These are phyloP conservation scores for Cheilosia vulpina DNA, from an alignment of 2,888 invertebrate genomes.

Conservation along the genomic window DNA sequence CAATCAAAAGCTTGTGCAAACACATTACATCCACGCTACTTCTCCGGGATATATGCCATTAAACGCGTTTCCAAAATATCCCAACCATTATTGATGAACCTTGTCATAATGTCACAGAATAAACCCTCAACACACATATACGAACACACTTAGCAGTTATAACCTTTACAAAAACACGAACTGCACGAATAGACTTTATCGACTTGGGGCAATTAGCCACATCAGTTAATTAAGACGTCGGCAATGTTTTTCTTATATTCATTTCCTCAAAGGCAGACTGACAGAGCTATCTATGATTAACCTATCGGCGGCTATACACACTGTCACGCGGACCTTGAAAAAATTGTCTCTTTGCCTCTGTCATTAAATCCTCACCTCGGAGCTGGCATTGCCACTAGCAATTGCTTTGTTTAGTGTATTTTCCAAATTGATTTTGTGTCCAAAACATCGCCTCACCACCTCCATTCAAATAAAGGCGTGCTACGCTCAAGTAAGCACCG, in stretches of 20 bases:
- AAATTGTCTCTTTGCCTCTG: neutral
- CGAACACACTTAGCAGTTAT: neutral
- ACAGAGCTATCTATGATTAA: conserved; percentile 50
- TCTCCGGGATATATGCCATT: conserved; percentile 11
- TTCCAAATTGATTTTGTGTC: conserved; percentile 69
- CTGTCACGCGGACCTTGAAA: conserved; percentile 41
- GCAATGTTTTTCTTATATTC: conserved; percentile 19
- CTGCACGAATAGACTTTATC: conserved; percentile 2
- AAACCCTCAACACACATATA: conserved; percentile 6
- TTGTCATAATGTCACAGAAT: conserved; percentile 50
- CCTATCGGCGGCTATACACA: conserved; percentile 37
- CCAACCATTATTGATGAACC: conserved; percentile 41
- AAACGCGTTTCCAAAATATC: conserved; percentile 40
- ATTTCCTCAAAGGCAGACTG: conserved; percentile 14
- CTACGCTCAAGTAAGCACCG: conserved; percentile 14
- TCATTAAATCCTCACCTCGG: conserved; percentile 14
- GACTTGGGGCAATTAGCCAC: conserved; percentile 52
- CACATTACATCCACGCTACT: conserved; percentile 48
- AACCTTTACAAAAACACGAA: neutral
- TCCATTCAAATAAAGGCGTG: conserved; percentile 43
- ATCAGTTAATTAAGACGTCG: conserved; percentile 64
- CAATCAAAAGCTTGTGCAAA: conserved; percentile 58
- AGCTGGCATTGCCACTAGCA: conserved; percentile 17
- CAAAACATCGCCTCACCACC: conserved; percentile 41
- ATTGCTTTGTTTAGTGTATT: conserved; percentile 40